These are phyloP conservation scores for Microtus montanus DNA, from an alignment of 2,113 vertebrate genomes.

Conservation along the genomic window DNA sequence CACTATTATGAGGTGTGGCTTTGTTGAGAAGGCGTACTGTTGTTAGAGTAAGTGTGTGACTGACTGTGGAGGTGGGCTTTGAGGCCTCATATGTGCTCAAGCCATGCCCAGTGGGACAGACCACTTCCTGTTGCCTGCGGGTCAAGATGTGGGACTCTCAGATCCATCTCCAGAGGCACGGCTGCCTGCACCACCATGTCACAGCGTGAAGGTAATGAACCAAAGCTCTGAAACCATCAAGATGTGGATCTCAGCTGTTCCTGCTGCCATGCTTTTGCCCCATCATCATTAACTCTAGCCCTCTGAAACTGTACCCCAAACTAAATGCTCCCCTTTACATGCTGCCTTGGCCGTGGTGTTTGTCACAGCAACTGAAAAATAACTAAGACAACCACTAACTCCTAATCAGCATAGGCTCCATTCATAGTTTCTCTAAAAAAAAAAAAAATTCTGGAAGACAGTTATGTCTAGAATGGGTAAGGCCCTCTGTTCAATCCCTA, in stretches of 20 bases:
- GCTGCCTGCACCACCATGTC: background rate
- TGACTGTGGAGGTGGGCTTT: background rate
- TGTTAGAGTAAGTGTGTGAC: background rate
- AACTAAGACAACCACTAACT: conserved; percentile 17
- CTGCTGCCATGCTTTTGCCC: background rate
- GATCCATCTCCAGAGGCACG: background rate
- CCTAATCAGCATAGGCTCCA: conserved; percentile 22
- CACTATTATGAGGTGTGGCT: background rate
- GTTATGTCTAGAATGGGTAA: background rate
- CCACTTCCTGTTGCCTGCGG: background rate
- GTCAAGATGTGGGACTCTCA: background rate
- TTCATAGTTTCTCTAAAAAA: background rate
- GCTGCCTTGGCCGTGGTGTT: background rate
- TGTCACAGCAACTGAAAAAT: background rate
- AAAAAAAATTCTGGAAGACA: background rate
- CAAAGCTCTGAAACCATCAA: background rate
- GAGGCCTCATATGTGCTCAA: background rate
- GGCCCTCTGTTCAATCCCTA: background rate
- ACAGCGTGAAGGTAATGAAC: background rate
- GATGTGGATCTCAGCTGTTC: background rate
- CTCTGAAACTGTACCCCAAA: background rate
- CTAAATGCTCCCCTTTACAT: background rate
- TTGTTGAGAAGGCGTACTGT: background rate
- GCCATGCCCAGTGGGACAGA: background rate
- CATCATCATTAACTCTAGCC: background rate